Conservation (phyloP, 2,888 invertebrate genomes). For the Pimpla rufipes region DNA sequence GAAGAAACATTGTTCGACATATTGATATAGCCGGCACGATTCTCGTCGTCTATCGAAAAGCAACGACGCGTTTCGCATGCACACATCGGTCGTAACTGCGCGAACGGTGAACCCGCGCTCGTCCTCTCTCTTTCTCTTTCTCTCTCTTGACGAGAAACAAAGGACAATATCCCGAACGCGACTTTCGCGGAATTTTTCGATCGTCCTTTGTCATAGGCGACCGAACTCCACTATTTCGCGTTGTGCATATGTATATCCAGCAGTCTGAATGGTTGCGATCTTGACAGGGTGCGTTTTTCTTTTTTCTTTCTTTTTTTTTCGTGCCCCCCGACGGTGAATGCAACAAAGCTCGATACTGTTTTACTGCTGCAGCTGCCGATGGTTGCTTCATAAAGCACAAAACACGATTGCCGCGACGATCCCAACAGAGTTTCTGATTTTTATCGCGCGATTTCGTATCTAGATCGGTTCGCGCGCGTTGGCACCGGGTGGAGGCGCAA, state of each 20-base stretch:
- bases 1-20: slow-evolving; percentile 47
- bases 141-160: slow-evolving; percentile 49
- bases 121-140: background rate
- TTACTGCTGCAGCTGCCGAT: slow-evolving; percentile 6
- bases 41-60: slow-evolving; percentile 51
- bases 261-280: slow-evolving; percentile 27
- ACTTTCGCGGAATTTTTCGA: slow-evolving; percentile 48
- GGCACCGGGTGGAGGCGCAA: background rate
- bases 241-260: background rate
- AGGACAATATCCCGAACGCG: slow-evolving; percentile 37
- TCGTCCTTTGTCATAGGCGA: slow-evolving; percentile 32
- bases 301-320: background rate
- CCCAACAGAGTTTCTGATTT: background rate
- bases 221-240: background rate
- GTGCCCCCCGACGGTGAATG: background rate
- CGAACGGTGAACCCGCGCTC: background rate
- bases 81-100: slow-evolving; percentile 15
- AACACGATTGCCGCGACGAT: background rate
- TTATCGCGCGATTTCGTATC: background rate
- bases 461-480: background rate
- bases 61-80: slow-evolving; percentile 44
- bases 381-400: slow-evolving; percentile 19
- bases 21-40: slow-evolving; percentile 47
- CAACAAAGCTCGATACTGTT: slow-evolving; percentile 1
- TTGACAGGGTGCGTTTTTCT: slow-evolving; percentile 26